A percentile compares a stretch with the other conserved stretches of the same genome.
These are phyloP conservation scores for Loxodonta africana DNA, from an alignment of 2,113 vertebrate species.

Conservation along the genomic window DNA sequence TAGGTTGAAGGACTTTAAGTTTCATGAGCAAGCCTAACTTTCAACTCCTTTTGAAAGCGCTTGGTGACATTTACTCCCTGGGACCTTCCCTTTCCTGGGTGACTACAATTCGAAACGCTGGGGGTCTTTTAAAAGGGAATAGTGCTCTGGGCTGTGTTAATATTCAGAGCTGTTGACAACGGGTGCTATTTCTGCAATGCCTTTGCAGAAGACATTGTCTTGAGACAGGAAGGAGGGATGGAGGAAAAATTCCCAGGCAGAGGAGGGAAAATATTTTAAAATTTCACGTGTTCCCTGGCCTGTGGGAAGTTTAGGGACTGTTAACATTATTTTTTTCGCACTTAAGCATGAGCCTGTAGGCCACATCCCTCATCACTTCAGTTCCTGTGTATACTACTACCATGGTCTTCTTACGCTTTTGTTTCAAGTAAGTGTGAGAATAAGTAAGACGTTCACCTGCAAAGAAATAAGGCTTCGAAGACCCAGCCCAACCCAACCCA, in stretches of 20 bases:
- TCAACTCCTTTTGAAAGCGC: slow-evolving; percentile 80
- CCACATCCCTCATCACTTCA: background rate
- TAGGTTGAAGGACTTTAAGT: slow-evolving; percentile 72
- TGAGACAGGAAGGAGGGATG: slow-evolving; percentile 76
- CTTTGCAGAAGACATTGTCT: slow-evolving; percentile 83
- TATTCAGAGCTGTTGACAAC: slow-evolving; percentile 87
- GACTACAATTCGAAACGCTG: slow-evolving; percentile 86
- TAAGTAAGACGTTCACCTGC: background rate
- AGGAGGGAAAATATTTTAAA: slow-evolving; percentile 63
- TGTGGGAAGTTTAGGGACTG: slow-evolving; percentile 51
- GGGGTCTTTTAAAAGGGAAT: slow-evolving; percentile 85
- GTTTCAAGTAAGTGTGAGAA: background rate
- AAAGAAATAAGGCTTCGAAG: slow-evolving; percentile 59
- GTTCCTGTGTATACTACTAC: background rate
- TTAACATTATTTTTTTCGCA: slow-evolving; percentile 21
- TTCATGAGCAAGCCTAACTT: slow-evolving; percentile 72
- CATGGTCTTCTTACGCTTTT: background rate
- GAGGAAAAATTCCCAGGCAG: slow-evolving; percentile 82
- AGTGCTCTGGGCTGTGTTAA: slow-evolving; percentile 86
- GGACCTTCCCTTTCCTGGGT: slow-evolving; percentile 77
- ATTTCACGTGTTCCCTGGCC: background rate
- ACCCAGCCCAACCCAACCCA: background rate
- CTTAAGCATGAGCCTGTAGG: background rate
- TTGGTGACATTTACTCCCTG: slow-evolving; percentile 83
- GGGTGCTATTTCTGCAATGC: slow-evolving; percentile 85